Evolutionary conservation across 2,888 invertebrate species (phyloP), one percentile per base, ranked within the genome.

Genomic region (Acrocera orbiculus): DNA sequence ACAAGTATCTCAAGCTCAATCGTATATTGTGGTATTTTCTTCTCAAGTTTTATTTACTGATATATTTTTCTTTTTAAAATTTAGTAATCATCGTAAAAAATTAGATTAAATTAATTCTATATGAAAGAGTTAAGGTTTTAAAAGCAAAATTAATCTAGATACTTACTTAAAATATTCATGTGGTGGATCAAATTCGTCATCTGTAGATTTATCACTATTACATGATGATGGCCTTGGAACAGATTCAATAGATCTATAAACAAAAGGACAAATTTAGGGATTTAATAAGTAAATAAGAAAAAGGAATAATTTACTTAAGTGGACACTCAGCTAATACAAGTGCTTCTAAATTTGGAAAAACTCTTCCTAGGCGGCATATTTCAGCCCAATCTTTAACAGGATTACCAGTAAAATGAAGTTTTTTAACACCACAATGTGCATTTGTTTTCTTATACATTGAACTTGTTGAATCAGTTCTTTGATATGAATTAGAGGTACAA

Each of bases 291-390:
- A 29, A 37, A 31, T 27, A 44, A 40, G 31, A 32, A 39, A 20
- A n/a, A n/a, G n/a, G n/a, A n/a, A 8, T 19, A 16, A 25, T 10
- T 33, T 39, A n/a, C 43, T 71, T 73, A 40, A 89, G 68, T 19
- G 83, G 80, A 55, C 87, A 87, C 46, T 87, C 82, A 32, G 87
- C 87, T 32, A 92, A 65, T 34, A 90, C 75, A 40, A 93, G 61
- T 3, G 79, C 76, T 57, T 89, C 81, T 47, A 93, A 61, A 50
- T 73, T 74, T 0, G 92, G 90, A 56, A 92, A 92, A 5, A 79
- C 73, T 47, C 74, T 70, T 3, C 90, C 90, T 36, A 93, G 61
- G 49, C 83, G 81, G 22, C 73, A 72, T 33, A 92, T 71, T 54
- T 89, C 83, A 40, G 64, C 63, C 90, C 90, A 92, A 45, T 72